phyloP scores from a whole-genome alignment of 2,113 vertebrate genomes.

The Nycticryphes semicollaris region DNA sequence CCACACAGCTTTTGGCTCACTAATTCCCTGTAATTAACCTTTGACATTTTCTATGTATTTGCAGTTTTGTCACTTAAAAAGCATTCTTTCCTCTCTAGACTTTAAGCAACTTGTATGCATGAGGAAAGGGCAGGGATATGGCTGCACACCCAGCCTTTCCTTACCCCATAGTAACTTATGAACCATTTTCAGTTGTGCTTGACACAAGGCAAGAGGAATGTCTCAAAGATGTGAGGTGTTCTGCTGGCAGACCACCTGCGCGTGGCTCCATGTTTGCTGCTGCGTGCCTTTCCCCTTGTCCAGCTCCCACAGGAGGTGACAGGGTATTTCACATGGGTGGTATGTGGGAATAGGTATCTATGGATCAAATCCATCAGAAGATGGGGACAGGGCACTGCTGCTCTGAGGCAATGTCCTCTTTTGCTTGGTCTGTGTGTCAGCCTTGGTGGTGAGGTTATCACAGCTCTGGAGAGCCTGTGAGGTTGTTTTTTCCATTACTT shows the following conservation, averaged over 20 bases:
- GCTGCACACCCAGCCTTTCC: background rate
- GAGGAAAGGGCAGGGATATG: background rate
- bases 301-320: background rate
- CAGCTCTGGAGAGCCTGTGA: background rate
- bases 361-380: background rate
- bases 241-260: background rate
- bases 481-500: background rate
- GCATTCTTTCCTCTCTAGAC: background rate
- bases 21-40: conserved; percentile 9
- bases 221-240: background rate
- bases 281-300: background rate
- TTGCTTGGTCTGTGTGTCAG: background rate
- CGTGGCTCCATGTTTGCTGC: background rate
- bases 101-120: background rate
- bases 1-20: background rate
- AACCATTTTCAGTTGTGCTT: background rate
- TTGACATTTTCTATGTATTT: background rate
- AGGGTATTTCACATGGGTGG: background rate
- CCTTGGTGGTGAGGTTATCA: background rate
- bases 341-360: background rate
- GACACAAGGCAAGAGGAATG: background rate
- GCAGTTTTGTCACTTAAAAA: background rate
- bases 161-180: background rate
- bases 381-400: background rate
- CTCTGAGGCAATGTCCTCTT: background rate